Base-by-base conservation (phyloP, 2,113 vertebrate species). In the Sylvia atricapilla region DNA sequence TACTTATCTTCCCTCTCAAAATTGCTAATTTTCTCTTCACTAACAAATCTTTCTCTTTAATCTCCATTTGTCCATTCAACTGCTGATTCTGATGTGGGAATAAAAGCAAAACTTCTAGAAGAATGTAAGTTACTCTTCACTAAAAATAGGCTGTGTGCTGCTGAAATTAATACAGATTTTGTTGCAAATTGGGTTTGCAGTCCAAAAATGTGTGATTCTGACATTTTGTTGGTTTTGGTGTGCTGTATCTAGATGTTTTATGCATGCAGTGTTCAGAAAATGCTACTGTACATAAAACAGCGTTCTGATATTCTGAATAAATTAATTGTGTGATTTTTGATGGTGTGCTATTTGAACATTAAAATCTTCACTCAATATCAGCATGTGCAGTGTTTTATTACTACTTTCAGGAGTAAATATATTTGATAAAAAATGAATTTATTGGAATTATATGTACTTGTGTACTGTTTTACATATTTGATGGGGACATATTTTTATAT, bases 61-160 rank as follows among this genome's bases (percentile, higher is more conserved):
- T 98, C 97, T 97, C 94, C 97, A 93, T 98, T 98, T 98, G 92
- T 96, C 97, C 97, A 94, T 97, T 98, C 97, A 97, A 97, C 98
- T 98, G 98, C 98, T 98, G 98, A 98, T 98, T 98, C 98, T 98
- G 95, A 98, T 98, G 98, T 97, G 98, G 97, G 97, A 92, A 95
- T 94, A 97, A 98, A 99, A 99, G 98, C 98, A 97, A 99, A 99
- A 99, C 98, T 99, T 98, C 99, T 99, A 98, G 98, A 99, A 97
- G 98, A 98, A 99, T 98, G 99, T 99, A 99, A 99, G 99, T 99
- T 97, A 89, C 95, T 92, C 77, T 95, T 90, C 86, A 83, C 83
- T 95, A 94, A 93, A 96, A 63, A 47, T 95, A 89, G 86, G 91
- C 72, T 93, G 81, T 76, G 91, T 97, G 91, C 69, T 96, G 94